A percentile compares a stretch with the other conserved stretches of the same genome.
Evolutionary conservation across 2,113 vertebrate genomes (phyloP).

Genomic region (sheep (Ovis aries)): DNA sequence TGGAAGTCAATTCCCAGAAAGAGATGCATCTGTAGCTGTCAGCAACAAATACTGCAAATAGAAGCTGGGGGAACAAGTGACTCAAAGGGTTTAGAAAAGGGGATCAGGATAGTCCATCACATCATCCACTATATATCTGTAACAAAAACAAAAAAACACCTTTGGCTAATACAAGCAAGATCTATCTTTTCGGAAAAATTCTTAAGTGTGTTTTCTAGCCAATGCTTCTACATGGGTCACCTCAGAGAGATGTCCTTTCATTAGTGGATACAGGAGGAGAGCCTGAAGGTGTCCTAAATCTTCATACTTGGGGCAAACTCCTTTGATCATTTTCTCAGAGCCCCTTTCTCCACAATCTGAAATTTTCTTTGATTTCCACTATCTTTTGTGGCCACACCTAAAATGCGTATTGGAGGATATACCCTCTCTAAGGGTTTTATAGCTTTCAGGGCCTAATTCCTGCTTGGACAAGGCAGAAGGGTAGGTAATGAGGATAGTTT

Average conservation of each 20-base stretch:
- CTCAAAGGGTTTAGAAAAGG: not conserved
- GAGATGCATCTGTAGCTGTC: not conserved
- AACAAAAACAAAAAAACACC: not conserved
- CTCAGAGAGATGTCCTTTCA: not conserved
- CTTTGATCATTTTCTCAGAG: not conserved
- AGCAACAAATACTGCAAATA: not conserved
- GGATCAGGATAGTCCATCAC: not conserved
- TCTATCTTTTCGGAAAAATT: not conserved
- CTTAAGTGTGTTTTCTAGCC: not conserved
- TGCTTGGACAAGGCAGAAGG: not conserved
- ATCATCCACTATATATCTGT: not conserved
- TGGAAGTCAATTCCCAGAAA: not conserved
- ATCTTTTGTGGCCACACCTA: not conserved
- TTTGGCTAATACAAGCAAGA: not conserved
- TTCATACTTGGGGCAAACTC: not conserved
- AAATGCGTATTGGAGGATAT: not conserved
- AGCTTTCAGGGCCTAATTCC: not conserved
- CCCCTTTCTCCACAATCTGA: not conserved
- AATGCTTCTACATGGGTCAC: not conserved
- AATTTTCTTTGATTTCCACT: not conserved
- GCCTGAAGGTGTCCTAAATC: not conserved
- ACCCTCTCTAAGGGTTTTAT: not conserved
- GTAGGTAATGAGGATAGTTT: not conserved
- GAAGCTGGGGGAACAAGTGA: not conserved
- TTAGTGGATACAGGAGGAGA: not conserved